Base-by-base conservation (phyloP, 2,113 vertebrate genomes). In the Trogon melanurus region DNA sequence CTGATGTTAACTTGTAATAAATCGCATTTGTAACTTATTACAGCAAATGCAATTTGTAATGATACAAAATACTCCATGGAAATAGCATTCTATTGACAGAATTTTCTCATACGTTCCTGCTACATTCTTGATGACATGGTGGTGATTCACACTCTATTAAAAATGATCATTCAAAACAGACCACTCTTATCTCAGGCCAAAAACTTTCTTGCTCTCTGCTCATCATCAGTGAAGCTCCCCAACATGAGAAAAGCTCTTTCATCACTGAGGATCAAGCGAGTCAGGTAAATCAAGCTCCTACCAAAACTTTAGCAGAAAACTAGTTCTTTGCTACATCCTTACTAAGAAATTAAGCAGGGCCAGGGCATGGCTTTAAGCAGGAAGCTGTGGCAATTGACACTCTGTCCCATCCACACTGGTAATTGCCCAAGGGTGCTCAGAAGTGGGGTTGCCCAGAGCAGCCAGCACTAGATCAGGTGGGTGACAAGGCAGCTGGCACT, bases 11-110 rank as follows among this genome's bases (percentile, higher is more conserved):
- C 79, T 95, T 41, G 47, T 45, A 96, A 92, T 76, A 93, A 94
- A 94, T 95, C 76, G 92, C 50, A 85, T 94, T 96, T 84, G 44
- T 79, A 95, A 81, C 23, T 70, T 86, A 93, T 89, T 93, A 81
- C 44, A 86, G 60, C 54, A 89, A 93, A 85, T 84, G 44, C 5
- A 78, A 66, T 85, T 85, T 94, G 53, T 70, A 92, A 91, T 86
- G 75, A 84, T 51, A 94, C 44, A 64, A 92, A 91, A 84, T 65
- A 94, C 53, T 72, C 76, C 60, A 76, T 61, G 79, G 76, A 96
- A 88, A 93, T 50, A 92, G 21, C 73, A 86, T 93, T 90, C 58
- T 91, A 87, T 75, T 92, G 90, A 94, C 83, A 85, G 66, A 85
- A 79, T 87, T 91, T 92, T 92, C 65, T 92, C 72, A 64, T 66